phyloP scores from a whole-genome alignment of 2,113 vertebrate species.

The Apodemus sylvaticus region DNA sequence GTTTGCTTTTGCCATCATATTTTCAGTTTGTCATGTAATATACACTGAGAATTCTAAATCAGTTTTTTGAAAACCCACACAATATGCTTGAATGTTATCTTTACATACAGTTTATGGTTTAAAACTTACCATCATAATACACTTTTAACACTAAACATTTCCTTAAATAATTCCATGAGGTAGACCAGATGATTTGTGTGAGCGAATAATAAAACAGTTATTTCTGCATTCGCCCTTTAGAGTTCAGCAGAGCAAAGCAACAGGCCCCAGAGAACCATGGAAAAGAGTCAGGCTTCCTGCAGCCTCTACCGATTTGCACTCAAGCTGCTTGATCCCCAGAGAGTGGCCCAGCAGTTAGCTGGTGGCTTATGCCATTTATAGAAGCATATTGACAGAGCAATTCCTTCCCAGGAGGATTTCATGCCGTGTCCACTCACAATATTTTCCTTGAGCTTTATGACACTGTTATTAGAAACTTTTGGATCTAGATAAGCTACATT shows the following conservation, averaged over 20 bases:
- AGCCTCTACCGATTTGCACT: background rate
- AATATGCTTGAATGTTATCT: background rate
- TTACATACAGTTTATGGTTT: background rate
- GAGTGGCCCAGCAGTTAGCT: conserved; percentile 54
- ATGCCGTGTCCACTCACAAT: background rate
- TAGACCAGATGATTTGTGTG: conserved; percentile 25
- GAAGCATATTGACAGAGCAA: conserved; percentile 31
- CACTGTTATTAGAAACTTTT: background rate
- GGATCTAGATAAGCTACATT: background rate
- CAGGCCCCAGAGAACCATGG: background rate
- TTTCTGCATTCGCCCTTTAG: conserved; percentile 31
- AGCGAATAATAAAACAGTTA: conserved; percentile 52
- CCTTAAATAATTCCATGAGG: conserved; percentile 6
- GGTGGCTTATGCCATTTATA: conserved; percentile 40
- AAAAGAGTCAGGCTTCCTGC: conserved; percentile 22
- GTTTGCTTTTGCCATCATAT: background rate
- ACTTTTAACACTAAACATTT: conserved; percentile 31
- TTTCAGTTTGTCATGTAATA: background rate
- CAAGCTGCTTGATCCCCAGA: conserved; percentile 29
- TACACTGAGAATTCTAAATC: background rate
- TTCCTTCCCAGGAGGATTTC: conserved; percentile 14
- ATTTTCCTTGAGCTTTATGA: conserved; percentile 41
- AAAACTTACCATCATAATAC: background rate
- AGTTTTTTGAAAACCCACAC: background rate
- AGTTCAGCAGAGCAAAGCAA: conserved; percentile 6